Percentiles rank a stretch among this genome's conserved stretches.
These are phyloP conservation scores for Furcula furcula DNA, from an alignment of 2,888 invertebrate genomes.

Conservation along the genomic window DNA sequence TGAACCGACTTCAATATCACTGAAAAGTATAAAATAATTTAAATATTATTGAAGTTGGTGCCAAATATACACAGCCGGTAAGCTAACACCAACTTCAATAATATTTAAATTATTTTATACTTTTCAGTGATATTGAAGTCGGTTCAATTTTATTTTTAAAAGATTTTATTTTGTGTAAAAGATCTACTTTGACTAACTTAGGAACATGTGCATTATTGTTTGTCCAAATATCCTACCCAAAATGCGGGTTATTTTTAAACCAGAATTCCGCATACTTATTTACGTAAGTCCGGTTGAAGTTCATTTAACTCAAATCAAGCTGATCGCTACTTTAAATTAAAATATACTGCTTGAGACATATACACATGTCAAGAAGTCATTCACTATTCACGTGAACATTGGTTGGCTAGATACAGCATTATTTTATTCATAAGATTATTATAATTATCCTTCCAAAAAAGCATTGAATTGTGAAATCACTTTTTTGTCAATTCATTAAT, in stretches of 20 bases:
- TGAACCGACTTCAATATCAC: too few species aligned
- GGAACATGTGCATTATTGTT: too few species aligned
- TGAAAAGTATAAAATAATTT: too few species aligned
- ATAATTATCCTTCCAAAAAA: background rate
- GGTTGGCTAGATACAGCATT: background rate
- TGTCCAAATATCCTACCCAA: background rate
- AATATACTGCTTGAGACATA: background rate
- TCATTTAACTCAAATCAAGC: conserved; percentile 15
- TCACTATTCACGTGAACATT: background rate
- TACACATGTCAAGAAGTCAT: conserved; percentile 2
- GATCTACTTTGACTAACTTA: too few species aligned
- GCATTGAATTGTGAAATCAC: background rate
- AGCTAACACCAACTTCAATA: too few species aligned
- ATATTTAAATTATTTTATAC: too few species aligned
- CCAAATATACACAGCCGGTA: too few species aligned
- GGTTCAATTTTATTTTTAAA: too few species aligned
- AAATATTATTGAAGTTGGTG: too few species aligned
- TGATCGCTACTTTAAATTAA: conserved; percentile 2
- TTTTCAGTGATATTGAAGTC: too few species aligned
- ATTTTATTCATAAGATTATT: background rate
- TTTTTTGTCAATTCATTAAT: background rate
- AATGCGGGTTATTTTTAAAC: conserved; percentile 10
- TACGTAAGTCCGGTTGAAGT: conserved; percentile 13
- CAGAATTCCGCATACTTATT: conserved; percentile 4
- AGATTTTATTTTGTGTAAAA: too few species aligned